phyloP scores from a whole-genome alignment of 2,888 invertebrate species.

The Corbicula japonica region DNA sequence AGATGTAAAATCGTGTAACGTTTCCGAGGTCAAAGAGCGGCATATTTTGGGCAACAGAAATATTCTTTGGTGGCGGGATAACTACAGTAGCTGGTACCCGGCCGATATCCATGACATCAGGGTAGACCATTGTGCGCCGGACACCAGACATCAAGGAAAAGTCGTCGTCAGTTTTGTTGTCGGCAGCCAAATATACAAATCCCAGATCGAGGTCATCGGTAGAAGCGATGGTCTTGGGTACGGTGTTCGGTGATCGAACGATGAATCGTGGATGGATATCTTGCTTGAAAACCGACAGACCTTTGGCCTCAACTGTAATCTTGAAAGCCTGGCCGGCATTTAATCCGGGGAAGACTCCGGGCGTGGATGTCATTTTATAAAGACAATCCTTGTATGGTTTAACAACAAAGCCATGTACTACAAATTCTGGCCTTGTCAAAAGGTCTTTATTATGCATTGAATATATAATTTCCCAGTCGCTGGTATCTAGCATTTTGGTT shows the following conservation, averaged over 20 bases:
- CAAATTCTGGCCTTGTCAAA: conserved; percentile 3
- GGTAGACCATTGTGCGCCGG: conserved; percentile 8
- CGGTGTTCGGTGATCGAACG: conserved; percentile 8
- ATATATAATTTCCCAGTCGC: conserved; percentile 55
- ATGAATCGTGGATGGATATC: conserved; percentile 45
- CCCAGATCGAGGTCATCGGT: conserved; percentile 28
- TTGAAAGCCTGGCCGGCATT: not conserved
- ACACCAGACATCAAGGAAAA: conserved; percentile 15
- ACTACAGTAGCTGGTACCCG: conserved; percentile 26
- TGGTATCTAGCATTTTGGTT: conserved; percentile 15
- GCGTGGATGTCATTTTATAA: conserved; percentile 26
- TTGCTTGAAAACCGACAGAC: conserved; percentile 45
- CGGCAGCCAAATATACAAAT: conserved; percentile 27
- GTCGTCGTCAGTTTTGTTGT: not conserved
- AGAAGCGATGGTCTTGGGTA: conserved; percentile 33
- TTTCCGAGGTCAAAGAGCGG: conserved; percentile 1
- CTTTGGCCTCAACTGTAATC: conserved; percentile 32
- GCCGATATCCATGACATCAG: conserved; percentile 21
- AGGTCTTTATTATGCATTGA: conserved; percentile 20
- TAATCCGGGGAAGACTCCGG: conserved; percentile 27
- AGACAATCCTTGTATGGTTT: conserved; percentile 14
- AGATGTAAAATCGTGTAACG: conserved; percentile 12
- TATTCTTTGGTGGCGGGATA: conserved; percentile 18
- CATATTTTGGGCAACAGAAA: not conserved
- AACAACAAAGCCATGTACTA: conserved; percentile 25